Evolutionary conservation across 2,113 vertebrate genomes (phyloP).

Genomic region (Lycaon pictus): DNA sequence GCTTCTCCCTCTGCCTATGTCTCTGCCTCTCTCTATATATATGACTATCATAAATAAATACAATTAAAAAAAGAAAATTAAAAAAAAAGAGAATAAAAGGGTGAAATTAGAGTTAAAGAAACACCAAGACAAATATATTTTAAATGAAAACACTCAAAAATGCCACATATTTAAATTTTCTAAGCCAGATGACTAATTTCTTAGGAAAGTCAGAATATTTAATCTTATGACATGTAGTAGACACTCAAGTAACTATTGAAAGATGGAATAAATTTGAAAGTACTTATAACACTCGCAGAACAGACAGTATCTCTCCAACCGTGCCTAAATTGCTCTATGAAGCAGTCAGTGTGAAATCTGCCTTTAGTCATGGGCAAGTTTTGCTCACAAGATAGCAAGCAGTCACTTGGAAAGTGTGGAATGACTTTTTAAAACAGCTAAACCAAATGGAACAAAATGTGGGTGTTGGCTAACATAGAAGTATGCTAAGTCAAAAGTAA

Average conservation of each 20-base stretch:
- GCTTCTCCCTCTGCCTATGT: no score
- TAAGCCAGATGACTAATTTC: neutral
- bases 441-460: neutral
- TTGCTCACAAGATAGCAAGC: neutral
- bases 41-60: no score
- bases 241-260: neutral
- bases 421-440: neutral
- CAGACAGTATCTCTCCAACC: neutral
- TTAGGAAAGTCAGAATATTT: conserved; percentile 23
- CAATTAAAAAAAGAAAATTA: no score
- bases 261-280: conserved; percentile 1
- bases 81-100: neutral
- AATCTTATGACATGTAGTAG: neutral
- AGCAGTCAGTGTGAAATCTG: neutral
- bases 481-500: neutral
- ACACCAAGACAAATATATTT: conserved; percentile 1
- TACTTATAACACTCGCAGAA: neutral
- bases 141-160: neutral
- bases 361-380: neutral
- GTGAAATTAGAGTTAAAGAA: conserved; percentile 19
- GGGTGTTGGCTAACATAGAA: neutral
- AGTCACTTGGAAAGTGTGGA: neutral
- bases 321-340: neutral
- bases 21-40: no score
- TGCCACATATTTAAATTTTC: neutral